Percentiles rank a stretch among this genome's conserved stretches.
Conservation (phyloP, 2,797 vertebrate genomes). For the Sebastes matsubarae region DNA sequence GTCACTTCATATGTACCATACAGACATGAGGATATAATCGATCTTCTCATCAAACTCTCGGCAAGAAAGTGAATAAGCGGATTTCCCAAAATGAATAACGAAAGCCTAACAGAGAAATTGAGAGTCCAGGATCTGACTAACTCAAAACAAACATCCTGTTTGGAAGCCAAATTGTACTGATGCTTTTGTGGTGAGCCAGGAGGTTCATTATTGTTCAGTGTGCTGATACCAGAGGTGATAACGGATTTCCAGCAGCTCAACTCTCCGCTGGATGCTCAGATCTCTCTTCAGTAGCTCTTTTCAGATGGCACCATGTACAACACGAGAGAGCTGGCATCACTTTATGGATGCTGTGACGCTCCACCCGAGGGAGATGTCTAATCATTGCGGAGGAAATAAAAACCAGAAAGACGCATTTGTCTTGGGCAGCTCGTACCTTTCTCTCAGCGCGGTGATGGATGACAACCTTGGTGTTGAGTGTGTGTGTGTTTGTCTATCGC, state of each 20-base stretch:
- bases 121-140: conserved; percentile 1
- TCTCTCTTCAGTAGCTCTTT: conserved; percentile 49
- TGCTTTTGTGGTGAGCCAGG: conserved; percentile 28
- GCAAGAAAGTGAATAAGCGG: neutral
- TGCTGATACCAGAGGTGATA: conserved; percentile 26
- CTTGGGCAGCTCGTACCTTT: conserved; percentile 56
- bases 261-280: conserved; percentile 46
- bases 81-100: neutral
- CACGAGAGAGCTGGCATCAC: conserved; percentile 41
- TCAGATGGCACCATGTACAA: conserved; percentile 35
- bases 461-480: conserved; percentile 75
- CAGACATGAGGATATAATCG: neutral
- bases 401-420: conserved; percentile 63
- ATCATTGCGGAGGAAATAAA: conserved; percentile 63
- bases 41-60: neutral
- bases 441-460: conserved; percentile 75
- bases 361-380: conserved; percentile 53
- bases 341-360: conserved; percentile 50
- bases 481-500: conserved; percentile 78
- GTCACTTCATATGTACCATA: neutral
- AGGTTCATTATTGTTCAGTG: conserved; percentile 42
- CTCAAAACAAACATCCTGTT: conserved; percentile 47
- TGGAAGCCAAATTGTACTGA: conserved; percentile 31
- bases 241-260: conserved; percentile 44
- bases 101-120: neutral